Evolutionary conservation across 2,888 invertebrate species (phyloP), one percentile per base, ranked within the genome.

Genomic region (Crossocerus cetratus): DNA sequence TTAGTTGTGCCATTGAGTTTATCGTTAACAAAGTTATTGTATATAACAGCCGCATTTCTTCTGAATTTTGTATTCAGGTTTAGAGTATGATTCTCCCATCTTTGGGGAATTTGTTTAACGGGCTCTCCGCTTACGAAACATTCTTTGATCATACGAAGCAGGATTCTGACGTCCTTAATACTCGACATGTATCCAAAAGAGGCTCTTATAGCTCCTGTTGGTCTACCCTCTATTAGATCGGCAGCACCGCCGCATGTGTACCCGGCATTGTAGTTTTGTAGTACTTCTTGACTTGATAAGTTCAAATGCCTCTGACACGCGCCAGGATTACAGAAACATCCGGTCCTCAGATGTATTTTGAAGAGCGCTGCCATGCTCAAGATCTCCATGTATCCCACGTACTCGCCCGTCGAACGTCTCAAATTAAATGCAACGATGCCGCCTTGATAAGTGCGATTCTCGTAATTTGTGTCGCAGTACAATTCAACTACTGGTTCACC

Each of bases 311-410:
- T 91, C 88, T 98, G 96, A 87, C 99, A 99, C 1, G 98, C 96
- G 14, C 99, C 99, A 1, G 98, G 95, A 91, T 99, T 99, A 90
- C 99, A 99, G 89, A 98, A 98, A 88, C 99, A 99, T 0, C 99
- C 99, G 1, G 97, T 97, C 76, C 99, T 93, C 53, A 99, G 89
- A 81, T 95, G 94, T 62, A 99, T 95, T 82, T 95, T 94, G 88
- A 97, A 95, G 64, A 98, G 91, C 80, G 96, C 95, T 0, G 98
- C 96, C 92, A 99, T 94, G 86, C 97, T 96, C 85, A 96, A 94
- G 71, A 98, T 96, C 93, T 98, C 97, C 72, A 96, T 93, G 91
- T 95, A 99, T 62, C 99, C 99, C 82, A 98, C 93, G 89, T 93
- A 95, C 54, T 93, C 92, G 22, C 96, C 96, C 91, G 95, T 94